Evolutionary conservation across 2,797 vertebrate species (phyloP), one percentile per base, ranked within the genome.

Genomic region (Melanotaenia trifasciata): DNA sequence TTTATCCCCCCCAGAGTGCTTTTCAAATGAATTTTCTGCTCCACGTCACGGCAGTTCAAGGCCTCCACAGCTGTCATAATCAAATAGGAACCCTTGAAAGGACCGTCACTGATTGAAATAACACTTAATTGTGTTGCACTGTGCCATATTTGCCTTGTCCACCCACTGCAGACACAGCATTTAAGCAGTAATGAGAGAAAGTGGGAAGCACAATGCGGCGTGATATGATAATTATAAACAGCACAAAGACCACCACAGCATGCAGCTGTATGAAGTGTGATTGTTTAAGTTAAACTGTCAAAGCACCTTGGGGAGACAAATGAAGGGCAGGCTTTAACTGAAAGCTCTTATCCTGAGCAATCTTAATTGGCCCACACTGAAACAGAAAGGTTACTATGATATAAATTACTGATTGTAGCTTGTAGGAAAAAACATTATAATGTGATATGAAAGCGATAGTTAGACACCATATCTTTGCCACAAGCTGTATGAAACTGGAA

Each of bases 1-100:
- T 83, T 90, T 88, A 90, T 88, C 90, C 86, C 87, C 90, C 72
- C 78, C 72, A 40, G 90, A 89, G 67, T 67, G 60, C 85, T 87
- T 92, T 93, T 93, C 90, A 89, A 90, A 93, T 94, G 78, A 93
- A 93, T 94, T 93, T 95, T 92, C 89, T 91, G 92, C 92, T 93
- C 76, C 85, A 76, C 68, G 70, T 93, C 93, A 86, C 92, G 1
- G 60, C 24, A 38, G 87, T 84, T 77, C 70, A 80, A 78, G 72
- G 80, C 78, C 78, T 88, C 78, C 84, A 84, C 84, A 84, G 87
- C 88, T 90, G 83, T 86, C 84, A 3, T 83, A 87, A 90, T 91
- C 89, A 80, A 80, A 90, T 72, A 77, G 81, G 80, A 85, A 90
- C 80, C 79, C 79, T 86, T 84, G 78, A 87, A 84, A 88, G 70